These are phyloP conservation scores for Noctua fimbriata DNA, from an alignment of 2,888 invertebrate species.

Conservation along the genomic window DNA sequence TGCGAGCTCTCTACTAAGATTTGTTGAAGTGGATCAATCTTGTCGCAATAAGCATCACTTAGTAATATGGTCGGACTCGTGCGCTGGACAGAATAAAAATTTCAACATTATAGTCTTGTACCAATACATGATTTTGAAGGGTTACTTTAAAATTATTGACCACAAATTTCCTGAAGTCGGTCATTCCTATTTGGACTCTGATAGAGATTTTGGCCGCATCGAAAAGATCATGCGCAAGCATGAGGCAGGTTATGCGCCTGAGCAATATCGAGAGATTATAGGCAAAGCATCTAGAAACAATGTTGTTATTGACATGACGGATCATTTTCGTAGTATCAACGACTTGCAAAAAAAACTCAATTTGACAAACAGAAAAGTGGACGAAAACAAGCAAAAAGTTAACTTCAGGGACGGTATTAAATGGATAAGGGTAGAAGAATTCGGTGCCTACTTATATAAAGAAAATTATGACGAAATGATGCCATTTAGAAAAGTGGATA, in stretches of 20 bases:
- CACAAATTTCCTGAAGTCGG: conserved; percentile 75
- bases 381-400: conserved; percentile 56
- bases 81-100: conserved; percentile 60
- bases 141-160: conserved; percentile 67
- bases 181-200: conserved; percentile 71
- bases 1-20: conserved; percentile 43
- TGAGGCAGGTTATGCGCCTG: conserved; percentile 64
- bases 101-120: conserved; percentile 48
- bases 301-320: conserved; percentile 50
- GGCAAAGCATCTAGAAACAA: conserved; percentile 40
- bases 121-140: conserved; percentile 60
- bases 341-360: conserved; percentile 46
- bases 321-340: conserved; percentile 39
- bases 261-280: conserved; percentile 67
- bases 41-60: conserved; percentile 50
- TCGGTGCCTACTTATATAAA: conserved; percentile 53
- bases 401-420: conserved; percentile 65
- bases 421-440: conserved; percentile 66
- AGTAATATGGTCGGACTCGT: conserved; percentile 57
- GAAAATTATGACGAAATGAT: conserved; percentile 51
- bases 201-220: conserved; percentile 47
- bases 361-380: conserved; percentile 50
- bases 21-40: conserved; percentile 49
- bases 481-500: conserved; percentile 50
- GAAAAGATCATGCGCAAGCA: conserved; percentile 44